Percentiles rank a stretch among this genome's conserved stretches.
These are phyloP conservation scores for Aproaerema taeniolella DNA, from an alignment of 2,888 invertebrate species.

Conservation along the genomic window DNA sequence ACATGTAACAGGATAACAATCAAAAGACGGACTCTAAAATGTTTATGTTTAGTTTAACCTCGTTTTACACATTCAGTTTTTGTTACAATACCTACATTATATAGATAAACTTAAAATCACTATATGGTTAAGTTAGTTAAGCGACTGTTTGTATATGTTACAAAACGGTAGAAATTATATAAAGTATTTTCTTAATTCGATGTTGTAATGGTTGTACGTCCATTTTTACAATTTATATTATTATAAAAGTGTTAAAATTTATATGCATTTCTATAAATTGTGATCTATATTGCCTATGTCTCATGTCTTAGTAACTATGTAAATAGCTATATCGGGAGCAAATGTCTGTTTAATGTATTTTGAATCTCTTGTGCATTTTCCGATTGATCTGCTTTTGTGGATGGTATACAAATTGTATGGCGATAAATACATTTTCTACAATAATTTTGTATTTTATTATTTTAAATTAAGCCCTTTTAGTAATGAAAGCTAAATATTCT, in stretches of 20 bases:
- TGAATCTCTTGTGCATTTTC: slow-evolving; percentile 74
- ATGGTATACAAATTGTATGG: slow-evolving; percentile 56
- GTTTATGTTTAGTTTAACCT: slow-evolving; percentile 28
- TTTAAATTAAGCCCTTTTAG: too few relatives aligned
- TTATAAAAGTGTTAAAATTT: slow-evolving; percentile 38
- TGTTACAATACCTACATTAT: slow-evolving; percentile 23
- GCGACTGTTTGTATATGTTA: slow-evolving; percentile 55
- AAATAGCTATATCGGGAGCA: slow-evolving; percentile 56
- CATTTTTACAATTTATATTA: slow-evolving; percentile 55
- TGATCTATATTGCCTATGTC: slow-evolving; percentile 44
- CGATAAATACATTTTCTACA: slow-evolving; percentile 66
- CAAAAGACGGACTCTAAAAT: slow-evolving; percentile 36
- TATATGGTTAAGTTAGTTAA: slow-evolving; percentile 65
- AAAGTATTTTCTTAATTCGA: slow-evolving; percentile 58
- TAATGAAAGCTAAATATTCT: too few relatives aligned
- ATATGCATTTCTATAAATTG: slow-evolving; percentile 57
- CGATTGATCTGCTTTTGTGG: slow-evolving; percentile 62
- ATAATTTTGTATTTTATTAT: slow-evolving; percentile 28
- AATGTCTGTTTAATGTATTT: slow-evolving; percentile 53
- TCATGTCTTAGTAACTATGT: slow-evolving; percentile 41
- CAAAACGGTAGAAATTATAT: slow-evolving; percentile 40
- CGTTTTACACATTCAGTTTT: slow-evolving; percentile 34
- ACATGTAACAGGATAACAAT: too few relatives aligned
- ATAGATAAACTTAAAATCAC: slow-evolving; percentile 30
- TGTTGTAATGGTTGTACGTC: slow-evolving; percentile 58